Evolutionary conservation across 1,140 invertebrate genomes (phyloP), one percentile per base, ranked within the genome.

Genomic region (Colletes gigas): DNA sequence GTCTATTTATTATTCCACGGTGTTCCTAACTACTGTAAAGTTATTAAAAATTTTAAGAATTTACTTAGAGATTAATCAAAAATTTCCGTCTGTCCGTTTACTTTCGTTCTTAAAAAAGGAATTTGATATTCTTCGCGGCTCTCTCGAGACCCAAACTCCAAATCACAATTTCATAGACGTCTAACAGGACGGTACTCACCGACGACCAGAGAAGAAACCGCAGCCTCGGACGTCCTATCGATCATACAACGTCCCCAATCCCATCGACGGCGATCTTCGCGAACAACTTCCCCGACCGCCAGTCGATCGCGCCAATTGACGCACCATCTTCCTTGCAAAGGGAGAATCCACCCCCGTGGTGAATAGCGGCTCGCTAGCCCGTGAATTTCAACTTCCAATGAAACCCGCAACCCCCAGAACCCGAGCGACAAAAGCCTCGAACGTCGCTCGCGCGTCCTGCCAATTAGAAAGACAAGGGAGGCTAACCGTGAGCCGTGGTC

Each of bases 341-440:
- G 41, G 63, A 12, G 15, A 41, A 66, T 66, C 63, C 41, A 41
- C 10, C 63, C 39, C 63, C 7, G 9, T 39, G 17, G 63, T 66
- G 17, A 47, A 66, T 66, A 66, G 63, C 41, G 63, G 63, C n/a
- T 66, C 63, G 41, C n/a, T 52, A 47, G 65, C 65, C n/a, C 63
- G 63, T 66, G 65, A 67, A 67, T 67, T 67, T 67, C 65, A 67
- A 67, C 44, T 67, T 50, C 41, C 44, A 50, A 67, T 67, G 44
- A 44, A 52, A 67, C 15, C 65, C 44, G 44, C 44, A 67, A n/a
- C 9, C 15, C 63, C 41, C 14, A 47, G 19, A 4, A 50, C 60
- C 60, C 30, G 60, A 30, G 47, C 9, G 44, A 67, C 65, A 67
- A 67, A 50, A 67, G 65, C 65, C 65, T 67, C 44, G 65, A 17